phyloP scores from a whole-genome alignment of 64 coral and sea anemone genomes.

The Catalaphyllia jardinei region DNA sequence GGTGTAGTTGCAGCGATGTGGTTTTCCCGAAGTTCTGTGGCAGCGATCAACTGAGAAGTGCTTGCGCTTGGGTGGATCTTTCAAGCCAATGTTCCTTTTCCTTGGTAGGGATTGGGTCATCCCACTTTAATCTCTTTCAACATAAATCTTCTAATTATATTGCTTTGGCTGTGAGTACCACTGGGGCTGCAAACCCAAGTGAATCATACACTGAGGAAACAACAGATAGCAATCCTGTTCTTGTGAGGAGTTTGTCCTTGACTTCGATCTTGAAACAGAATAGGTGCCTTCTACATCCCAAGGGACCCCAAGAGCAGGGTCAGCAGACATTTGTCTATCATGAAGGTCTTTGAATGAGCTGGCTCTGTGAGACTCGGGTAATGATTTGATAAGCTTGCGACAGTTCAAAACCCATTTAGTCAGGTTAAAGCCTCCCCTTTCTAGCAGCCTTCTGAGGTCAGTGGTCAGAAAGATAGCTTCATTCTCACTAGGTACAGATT shows the following conservation, averaged over 20 bases:
- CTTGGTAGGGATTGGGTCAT: not conserved
- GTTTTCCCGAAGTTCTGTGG: constrained; percentile 21
- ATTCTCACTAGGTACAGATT: no score
- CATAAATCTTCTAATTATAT: constrained; percentile 21
- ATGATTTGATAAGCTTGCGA: not conserved
- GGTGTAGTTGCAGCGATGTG: not conserved
- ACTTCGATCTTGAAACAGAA: constrained; percentile 13
- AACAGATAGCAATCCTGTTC: constrained; percentile 19
- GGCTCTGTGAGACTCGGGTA: not conserved
- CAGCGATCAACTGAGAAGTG: constrained; percentile 5
- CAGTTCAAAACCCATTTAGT: not conserved
- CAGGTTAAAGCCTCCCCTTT: no score
- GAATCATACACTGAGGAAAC: constrained; percentile 40
- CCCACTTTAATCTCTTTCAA: not conserved
- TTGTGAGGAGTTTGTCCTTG: constrained; percentile 10
- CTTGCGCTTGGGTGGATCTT: not conserved
- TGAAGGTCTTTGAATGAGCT: not conserved
- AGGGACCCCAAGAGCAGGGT: constrained; percentile 1
- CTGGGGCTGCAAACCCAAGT: constrained; percentile 9
- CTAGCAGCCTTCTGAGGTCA: no score
- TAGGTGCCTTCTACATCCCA: not conserved
- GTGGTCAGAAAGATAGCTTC: no score
- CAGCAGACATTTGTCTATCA: not conserved
- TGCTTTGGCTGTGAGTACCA: not conserved
- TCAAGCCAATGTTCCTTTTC: not conserved